Evolutionary conservation across 2,797 vertebrate genomes (phyloP), one percentile per base, ranked within the genome.

Genomic region (Myotis vivesi): DNA sequence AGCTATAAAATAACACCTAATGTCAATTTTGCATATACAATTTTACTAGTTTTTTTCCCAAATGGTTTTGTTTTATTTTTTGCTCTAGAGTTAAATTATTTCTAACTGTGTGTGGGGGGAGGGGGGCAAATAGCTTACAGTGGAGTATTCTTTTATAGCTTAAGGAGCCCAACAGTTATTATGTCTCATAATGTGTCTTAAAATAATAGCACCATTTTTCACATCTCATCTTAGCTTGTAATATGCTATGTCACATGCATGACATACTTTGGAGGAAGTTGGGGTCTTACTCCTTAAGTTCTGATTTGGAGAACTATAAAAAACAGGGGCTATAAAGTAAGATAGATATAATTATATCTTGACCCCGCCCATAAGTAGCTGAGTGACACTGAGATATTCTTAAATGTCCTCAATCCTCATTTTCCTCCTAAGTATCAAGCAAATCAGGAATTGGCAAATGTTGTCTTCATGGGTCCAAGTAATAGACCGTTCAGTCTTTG

Each of bases 231-330:
- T 69, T 73, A 30, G 19, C 11, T 38, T 33, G 17, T 23, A 22
- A 57, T 41, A 36, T 62, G 23, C 11, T 46, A 36, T 72, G 28
- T 6, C 8, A 44, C n/a, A 33, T 36, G 4, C 23, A 49, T 0
- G 2, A 11, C 33, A 15, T 55, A 38, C 44, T 77, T 59, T 69
- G 23, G 8, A 72, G 23, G 38, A 83, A 59, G 3, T 13, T 84
- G 36, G 15, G 20, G 8, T 53, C 11, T 79, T 62, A 38, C 4
- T 73, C n/a, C 86, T 49, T 15, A 77, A 51, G 25, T 80, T 92
- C n/a, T 92, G 75, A 59, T 84, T 76, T 46, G 62, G 55, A 87
- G 76, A 87, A 77, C 55, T 66, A 20, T 57, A 82, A 92, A 92
- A 33, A 49, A 51, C 15, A 19, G 38, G 44, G 46, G 19, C 19